These are phyloP conservation scores for Epinephelus coioides DNA, from an alignment of 2,797 vertebrate genomes.

Conservation along the genomic window DNA sequence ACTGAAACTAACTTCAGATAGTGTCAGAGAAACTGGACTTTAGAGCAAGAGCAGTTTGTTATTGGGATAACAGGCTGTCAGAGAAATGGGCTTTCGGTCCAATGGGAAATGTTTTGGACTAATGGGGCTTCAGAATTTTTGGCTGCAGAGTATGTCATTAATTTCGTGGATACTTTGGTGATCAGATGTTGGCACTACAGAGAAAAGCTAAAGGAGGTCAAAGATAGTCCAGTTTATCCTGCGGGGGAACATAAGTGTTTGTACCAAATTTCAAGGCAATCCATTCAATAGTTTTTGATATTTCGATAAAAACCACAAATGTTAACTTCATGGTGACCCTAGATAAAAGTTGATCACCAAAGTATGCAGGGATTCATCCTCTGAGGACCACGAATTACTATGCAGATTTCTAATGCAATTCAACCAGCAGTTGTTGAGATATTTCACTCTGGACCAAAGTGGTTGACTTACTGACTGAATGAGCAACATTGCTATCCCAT, in stretches of 20 bases:
- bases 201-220: neutral
- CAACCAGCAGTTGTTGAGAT: neutral
- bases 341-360: neutral
- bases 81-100: no score
- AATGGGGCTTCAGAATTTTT: no score
- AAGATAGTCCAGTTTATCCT: neutral
- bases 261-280: neutral
- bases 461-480: neutral
- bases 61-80: no score
- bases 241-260: neutral
- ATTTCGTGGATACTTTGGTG: neutral
- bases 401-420: neutral
- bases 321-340: neutral
- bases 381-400: neutral
- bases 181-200: neutral
- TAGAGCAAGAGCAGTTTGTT: no score
- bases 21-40: no score
- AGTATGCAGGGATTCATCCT: neutral
- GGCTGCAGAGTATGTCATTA: neutral
- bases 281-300: neutral
- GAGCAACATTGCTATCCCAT: neutral
- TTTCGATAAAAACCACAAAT: neutral
- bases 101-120: no score
- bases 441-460: neutral
- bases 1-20: no score